These are phyloP conservation scores for Antigone vipio DNA, from an alignment of 2,113 vertebrate genomes.

Conservation along the genomic window DNA sequence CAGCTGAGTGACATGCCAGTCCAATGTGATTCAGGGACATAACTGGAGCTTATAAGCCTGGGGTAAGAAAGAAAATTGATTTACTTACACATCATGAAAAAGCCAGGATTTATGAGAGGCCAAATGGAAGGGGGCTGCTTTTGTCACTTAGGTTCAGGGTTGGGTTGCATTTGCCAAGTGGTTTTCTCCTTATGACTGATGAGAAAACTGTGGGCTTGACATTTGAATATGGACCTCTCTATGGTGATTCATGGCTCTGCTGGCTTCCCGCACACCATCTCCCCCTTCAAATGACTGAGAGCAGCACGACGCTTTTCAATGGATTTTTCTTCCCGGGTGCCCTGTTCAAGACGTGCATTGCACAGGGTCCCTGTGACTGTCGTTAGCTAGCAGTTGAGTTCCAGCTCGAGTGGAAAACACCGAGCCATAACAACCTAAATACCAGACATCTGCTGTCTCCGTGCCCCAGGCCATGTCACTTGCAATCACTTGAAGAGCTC, in stretches of 20 bases:
- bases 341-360: neutral
- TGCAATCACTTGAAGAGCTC: neutral
- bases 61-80: neutral
- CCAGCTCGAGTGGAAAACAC: neutral
- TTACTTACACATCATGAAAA: neutral
- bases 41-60: neutral
- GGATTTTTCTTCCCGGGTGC: neutral
- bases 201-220: neutral
- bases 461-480: neutral
- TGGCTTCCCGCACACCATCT: rapidly evolving
- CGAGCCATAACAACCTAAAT: neutral
- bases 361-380: neutral
- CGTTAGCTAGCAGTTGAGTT: neutral
- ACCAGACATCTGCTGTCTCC: slow-evolving; percentile 6
- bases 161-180: neutral
- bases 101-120: neutral
- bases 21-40: neutral
- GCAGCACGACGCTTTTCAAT: neutral
- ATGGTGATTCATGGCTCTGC: neutral
- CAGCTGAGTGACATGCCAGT: neutral
- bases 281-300: neutral
- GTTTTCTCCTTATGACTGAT: neutral
- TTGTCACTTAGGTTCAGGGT: neutral
- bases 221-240: neutral
- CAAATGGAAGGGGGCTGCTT: neutral